Percentiles rank a stretch among this genome's conserved stretches.
Evolutionary conservation across 2,888 invertebrate genomes (phyloP).

Genomic region (Caprella mutica): DNA sequence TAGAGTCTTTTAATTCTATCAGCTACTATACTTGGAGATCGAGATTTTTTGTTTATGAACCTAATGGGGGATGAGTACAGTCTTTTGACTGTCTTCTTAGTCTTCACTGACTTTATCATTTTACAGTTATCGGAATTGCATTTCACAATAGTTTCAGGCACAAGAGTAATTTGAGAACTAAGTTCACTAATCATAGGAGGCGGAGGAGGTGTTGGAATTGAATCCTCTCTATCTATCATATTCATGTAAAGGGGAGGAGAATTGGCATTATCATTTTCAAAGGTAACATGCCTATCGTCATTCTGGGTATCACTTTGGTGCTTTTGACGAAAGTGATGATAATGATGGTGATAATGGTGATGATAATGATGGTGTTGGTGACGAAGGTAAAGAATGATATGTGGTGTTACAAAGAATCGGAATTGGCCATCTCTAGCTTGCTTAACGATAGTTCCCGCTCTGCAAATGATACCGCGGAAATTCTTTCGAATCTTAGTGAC

Average conservation of each 20-base stretch:
- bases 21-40: not conserved
- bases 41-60: not conserved
- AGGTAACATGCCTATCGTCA: not conserved
- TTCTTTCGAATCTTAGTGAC: conserved; percentile 6
- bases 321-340: conserved; percentile 7
- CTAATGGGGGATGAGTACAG: not conserved
- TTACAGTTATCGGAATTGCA: conserved; percentile 5
- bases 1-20: conserved; percentile 9
- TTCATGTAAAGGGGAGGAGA: no score
- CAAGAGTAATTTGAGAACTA: no score
- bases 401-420: conserved; percentile 5
- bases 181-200: no score
- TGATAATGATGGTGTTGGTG: conserved; percentile 11
- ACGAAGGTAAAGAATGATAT: conserved; percentile 10
- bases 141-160: no score
- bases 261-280: no score
- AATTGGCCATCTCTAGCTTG: conserved; percentile 3
- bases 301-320: no score
- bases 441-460: conserved; percentile 2
- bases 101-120: conserved; percentile 6
- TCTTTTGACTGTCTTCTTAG: conserved; percentile 2
- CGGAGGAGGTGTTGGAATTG: no score
- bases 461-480: conserved; percentile 1
- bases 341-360: conserved; percentile 12
- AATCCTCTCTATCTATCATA: no score